Base-by-base conservation (phyloP, 2,797 vertebrate species). In the Dromococcyx pavoninus region DNA sequence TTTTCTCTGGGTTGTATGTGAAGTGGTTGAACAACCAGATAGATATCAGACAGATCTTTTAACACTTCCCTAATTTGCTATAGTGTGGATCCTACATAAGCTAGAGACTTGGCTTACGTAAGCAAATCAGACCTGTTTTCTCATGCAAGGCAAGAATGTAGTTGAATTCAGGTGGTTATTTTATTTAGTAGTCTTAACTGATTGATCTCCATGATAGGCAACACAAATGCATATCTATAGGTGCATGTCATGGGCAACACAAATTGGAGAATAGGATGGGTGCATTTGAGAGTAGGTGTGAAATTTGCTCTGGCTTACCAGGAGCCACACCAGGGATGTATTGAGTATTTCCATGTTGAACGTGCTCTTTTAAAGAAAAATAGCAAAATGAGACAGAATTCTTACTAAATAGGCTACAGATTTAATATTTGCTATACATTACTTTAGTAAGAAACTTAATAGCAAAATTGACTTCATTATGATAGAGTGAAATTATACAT, bases 21-120 rank as follows among this genome's bases (percentile, higher is more conserved):
- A 77, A 79, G 41, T 17, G 25, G 61, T 53, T 79, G 57, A 71
- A 19, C 14, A 64, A 11, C 17, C 35, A 61, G 57, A 28, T 3
- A 22, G 35, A 2, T 61, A 33, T 1, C 39, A 50, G 44, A 39
- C 5, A 89, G n/a, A 53, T 72, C 66, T 91, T 67, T 32, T 69
- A 57, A 3, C 1, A 3, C 81, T 79, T 66, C 74, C 64, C 28
- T 13, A 5, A 8, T 71, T 35, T 80, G 48, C 89, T 71, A 64
- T 67, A 19, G 25, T 1, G 5, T 46, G 44, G 33, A 48, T 46
- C 39, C 23, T 48, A 32, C 7, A 32, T 0, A 1, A 57, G 21
- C 56, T 33, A 8, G 23, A 32, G 73, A 53, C 39, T 44, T 83
- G 86, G 65, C 5, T 1, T 70, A 19, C 10, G 1, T 32, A 39